These are phyloP conservation scores for Circaetus gallicus DNA, from an alignment of 2,113 vertebrate species.

Conservation along the genomic window DNA sequence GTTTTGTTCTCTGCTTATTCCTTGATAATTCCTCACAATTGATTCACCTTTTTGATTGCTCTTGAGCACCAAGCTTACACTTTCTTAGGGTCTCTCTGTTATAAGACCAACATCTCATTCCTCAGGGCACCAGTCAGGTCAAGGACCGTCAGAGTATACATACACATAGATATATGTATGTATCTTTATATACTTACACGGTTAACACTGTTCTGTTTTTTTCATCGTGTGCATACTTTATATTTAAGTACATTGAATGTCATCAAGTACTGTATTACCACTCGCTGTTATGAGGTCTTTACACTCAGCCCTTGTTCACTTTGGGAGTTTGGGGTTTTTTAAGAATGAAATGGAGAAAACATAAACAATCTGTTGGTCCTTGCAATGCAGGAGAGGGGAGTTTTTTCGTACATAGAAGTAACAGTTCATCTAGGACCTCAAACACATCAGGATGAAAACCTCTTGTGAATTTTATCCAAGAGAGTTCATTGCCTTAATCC, in stretches of 20 bases:
- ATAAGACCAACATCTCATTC: background rate
- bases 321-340: background rate
- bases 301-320: background rate
- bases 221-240: background rate
- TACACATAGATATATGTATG: no score
- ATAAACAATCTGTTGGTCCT: background rate
- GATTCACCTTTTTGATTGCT: background rate
- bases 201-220: fast-evolving
- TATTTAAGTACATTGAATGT: background rate
- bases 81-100: background rate
- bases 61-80: background rate
- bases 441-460: slow-evolving; percentile 8
- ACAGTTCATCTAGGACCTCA: background rate
- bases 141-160: background rate
- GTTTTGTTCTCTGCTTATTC: background rate
- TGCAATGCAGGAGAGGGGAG: background rate
- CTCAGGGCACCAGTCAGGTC: background rate
- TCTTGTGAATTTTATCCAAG: slow-evolving; percentile 40
- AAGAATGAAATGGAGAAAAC: background rate
- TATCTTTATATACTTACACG: no score
- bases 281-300: background rate
- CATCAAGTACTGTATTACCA: background rate
- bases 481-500: slow-evolving; percentile 50
- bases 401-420: background rate
- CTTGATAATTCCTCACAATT: background rate